Percentiles rank a stretch among this genome's conserved stretches.
Evolutionary conservation across 1,140 invertebrate species (phyloP).

Genomic region (Calliphora vicina): DNA sequence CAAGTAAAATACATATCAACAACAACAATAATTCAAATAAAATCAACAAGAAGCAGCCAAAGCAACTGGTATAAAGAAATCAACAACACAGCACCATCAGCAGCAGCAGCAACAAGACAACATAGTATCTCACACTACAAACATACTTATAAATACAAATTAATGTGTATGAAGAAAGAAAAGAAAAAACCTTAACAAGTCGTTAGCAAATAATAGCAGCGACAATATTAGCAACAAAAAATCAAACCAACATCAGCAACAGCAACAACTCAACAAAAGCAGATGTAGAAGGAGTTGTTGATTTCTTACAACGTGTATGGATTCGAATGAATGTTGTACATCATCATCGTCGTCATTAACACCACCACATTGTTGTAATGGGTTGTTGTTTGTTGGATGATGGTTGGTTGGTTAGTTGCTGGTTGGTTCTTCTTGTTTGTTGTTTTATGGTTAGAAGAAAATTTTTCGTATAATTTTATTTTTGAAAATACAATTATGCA

Average conservation of each 20-base stretch:
- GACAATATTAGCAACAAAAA: not conserved
- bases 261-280: not conserved
- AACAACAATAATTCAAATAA: not conserved
- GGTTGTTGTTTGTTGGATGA: not conserved
- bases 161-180: not conserved
- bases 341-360: not conserved
- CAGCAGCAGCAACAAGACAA: not conserved
- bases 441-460: not conserved
- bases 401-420: not conserved
- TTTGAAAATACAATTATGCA: no score
- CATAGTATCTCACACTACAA: no score
- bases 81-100: conserved; percentile 15
- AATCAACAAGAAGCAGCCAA: not conserved
- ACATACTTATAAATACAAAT: no score
- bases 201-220: not conserved
- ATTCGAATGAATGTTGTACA: not conserved
- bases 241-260: not conserved
- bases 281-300: not conserved
- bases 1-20: not conserved
- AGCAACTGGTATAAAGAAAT: conserved; percentile 12
- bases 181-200: not conserved
- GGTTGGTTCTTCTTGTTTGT: not conserved
- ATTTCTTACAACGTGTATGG: no score
- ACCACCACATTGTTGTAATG: not conserved
- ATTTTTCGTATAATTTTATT: not conserved